A percentile compares a stretch with the other conserved stretches of the same genome.
Evolutionary conservation across 2,888 invertebrate species (phyloP).

Genomic region (Ecdyonurus torrentis): DNA sequence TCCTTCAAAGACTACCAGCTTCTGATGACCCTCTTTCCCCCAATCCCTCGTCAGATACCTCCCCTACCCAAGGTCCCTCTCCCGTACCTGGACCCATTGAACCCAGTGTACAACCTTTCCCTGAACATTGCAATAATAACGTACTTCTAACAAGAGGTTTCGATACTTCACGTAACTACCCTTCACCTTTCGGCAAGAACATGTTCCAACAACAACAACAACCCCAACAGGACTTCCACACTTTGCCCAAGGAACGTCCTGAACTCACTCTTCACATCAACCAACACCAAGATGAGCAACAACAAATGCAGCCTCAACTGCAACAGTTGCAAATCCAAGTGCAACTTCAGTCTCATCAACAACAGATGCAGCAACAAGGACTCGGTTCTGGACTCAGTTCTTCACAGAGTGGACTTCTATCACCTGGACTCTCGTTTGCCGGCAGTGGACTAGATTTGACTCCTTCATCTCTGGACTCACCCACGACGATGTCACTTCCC

Average conservation of each 20-base stretch:
- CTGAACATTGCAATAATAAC: constrained; percentile 32
- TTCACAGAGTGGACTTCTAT: constrained; percentile 16
- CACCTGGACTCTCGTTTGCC: constrained; percentile 20
- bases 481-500: constrained; percentile 64
- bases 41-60: background rate
- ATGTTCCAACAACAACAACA: constrained; percentile 12
- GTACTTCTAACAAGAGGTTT: constrained; percentile 12
- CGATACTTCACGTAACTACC: constrained; percentile 16
- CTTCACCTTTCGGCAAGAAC: constrained; percentile 17
- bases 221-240: constrained; percentile 35
- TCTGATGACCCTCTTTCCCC: constrained; percentile 9
- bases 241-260: constrained; percentile 41
- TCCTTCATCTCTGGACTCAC: constrained; percentile 36
- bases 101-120: constrained; percentile 50
- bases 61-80: background rate
- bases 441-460: constrained; percentile 11
- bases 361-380: constrained; percentile 29
- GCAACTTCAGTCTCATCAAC: constrained; percentile 52
- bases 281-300: constrained; percentile 21
- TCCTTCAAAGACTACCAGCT: constrained; percentile 49
- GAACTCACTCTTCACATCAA: constrained; percentile 36
- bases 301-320: constrained; percentile 17
- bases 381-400: constrained; percentile 3
- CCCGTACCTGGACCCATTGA: constrained; percentile 33
- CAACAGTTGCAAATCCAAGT: constrained; percentile 46